phyloP scores from a whole-genome alignment of 2,113 vertebrate species.

The Acanthisitta chloris region DNA sequence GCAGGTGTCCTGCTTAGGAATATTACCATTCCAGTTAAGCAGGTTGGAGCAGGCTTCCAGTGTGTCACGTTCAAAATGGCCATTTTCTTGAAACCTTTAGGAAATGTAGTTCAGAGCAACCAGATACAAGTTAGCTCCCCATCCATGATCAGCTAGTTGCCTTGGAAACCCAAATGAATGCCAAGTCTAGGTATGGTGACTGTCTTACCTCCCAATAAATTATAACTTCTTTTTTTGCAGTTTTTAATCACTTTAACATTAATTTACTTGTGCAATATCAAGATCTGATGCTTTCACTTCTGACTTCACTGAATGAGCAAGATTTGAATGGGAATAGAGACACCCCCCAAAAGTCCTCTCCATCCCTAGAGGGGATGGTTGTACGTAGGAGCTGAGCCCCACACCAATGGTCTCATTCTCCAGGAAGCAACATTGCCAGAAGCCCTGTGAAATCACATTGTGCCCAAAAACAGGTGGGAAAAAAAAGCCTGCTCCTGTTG shows the following conservation, averaged over 20 bases:
- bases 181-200: background rate
- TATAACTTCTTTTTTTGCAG: background rate
- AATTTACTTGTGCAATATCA: background rate
- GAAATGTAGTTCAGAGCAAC: background rate
- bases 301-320: background rate
- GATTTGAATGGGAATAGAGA: background rate
- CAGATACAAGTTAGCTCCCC: background rate
- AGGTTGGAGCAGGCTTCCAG: background rate
- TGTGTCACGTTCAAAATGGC: background rate
- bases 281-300: background rate
- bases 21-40: background rate
- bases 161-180: background rate
- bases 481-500: background rate
- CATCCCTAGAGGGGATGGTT: background rate
- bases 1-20: background rate
- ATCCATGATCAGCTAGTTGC: background rate
- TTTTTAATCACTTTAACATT: background rate
- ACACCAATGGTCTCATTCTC: accelerated
- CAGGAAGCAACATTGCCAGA: background rate
- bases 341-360: background rate
- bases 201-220: background rate
- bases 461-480: background rate
- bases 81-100: background rate
- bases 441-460: accelerated
- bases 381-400: background rate